A percentile compares a stretch with the other conserved stretches of the same genome.
Conservation (phyloP, 1,140 invertebrate genomes). For the Pararge aegeria region DNA sequence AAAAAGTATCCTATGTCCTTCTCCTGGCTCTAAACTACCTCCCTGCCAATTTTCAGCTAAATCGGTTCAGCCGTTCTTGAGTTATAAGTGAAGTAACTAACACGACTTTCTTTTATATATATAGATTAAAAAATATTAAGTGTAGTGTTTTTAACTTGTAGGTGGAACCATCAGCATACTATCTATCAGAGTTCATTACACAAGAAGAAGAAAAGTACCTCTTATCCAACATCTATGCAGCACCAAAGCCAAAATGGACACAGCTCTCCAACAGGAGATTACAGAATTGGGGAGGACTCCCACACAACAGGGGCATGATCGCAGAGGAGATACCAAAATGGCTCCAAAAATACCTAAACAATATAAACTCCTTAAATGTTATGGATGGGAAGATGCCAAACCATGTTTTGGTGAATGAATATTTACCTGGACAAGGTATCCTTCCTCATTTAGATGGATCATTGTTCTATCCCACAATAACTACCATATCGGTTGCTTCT, state of each 20-base stretch:
- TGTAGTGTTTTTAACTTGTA: constrained; percentile 55
- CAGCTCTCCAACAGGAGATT: constrained; percentile 93
- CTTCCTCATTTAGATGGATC: constrained; percentile 97
- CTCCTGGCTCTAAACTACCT: too few relatives aligned
- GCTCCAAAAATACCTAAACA: constrained; percentile 88
- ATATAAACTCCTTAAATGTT: constrained; percentile 85
- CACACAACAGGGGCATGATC: constrained; percentile 96
- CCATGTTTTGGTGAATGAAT: constrained; percentile 98
- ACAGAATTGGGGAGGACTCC: constrained; percentile 98
- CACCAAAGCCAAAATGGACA: constrained; percentile 98
- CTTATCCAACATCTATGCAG: constrained; percentile 86
- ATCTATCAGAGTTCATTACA: constrained; percentile 95
- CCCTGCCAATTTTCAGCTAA: too few relatives aligned
- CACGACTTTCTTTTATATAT: too few relatives aligned
- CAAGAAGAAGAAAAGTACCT: constrained; percentile 89
- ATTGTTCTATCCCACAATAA: constrained; percentile 95
- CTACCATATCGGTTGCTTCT: constrained; percentile 95
- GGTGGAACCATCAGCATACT: constrained; percentile 88
- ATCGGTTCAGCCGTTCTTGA: too few relatives aligned
- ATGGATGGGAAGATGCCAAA: constrained; percentile 92
- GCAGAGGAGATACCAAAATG: constrained; percentile 93
- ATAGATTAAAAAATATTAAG: too few relatives aligned
- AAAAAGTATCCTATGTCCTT: too few relatives aligned
- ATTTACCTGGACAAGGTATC: constrained; percentile 95
- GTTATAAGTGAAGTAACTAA: too few relatives aligned